Base-by-base conservation (phyloP, 1,140 invertebrate species). In the Lordiphosa mommai region DNA sequence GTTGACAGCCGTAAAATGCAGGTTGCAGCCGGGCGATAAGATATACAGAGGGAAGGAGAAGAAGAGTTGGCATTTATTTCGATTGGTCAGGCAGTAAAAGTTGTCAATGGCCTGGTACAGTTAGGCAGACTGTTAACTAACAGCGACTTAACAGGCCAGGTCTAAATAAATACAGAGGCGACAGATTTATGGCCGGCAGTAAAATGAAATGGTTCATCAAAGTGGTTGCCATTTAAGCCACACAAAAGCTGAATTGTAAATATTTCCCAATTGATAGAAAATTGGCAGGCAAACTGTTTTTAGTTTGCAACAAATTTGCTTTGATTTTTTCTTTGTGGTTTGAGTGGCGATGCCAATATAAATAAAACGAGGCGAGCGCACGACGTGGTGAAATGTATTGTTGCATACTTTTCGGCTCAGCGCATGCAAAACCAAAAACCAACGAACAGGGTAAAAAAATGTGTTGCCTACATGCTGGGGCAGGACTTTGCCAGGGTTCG, bases 331-430 rank as follows among this genome's bases (percentile, higher is more conserved):
- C 12, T 33, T 36, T 23, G 12, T 2, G 49, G 13, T 13, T 14
- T 23, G 17, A 9, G 20, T 4, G 36, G 8, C 23, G 43, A 36
- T 53, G 52, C 30, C 46, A 72, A 73, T 40, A 64, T 61, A 71
- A 79, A 79, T 72, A 69, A 77, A 72, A 77, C 65, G 5, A 23
- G 17, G 2, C 3, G 20, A 23, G 56, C 59, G 58, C 40, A 61
- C 61, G 60, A 55, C 61, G 66, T 50, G 37, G 50, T 29, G 16
- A 70, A 74, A 80, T 80, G 82, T 80, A 80, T 80, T 80, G 76
- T 80, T 80, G 76, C 66, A 84, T 80, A 72, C 76, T 80, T 80
- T 80, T 80, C 76, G 77, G 71, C 71, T 80, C 76, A 80, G 76
- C 76, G 71, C 55, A 68, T 38, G 55, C 53, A 56, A 60, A 60